Evolutionary conservation across 2,113 vertebrate species (phyloP), one percentile per base, ranked within the genome.

Genomic region (Microcebus lehilahytsara): DNA sequence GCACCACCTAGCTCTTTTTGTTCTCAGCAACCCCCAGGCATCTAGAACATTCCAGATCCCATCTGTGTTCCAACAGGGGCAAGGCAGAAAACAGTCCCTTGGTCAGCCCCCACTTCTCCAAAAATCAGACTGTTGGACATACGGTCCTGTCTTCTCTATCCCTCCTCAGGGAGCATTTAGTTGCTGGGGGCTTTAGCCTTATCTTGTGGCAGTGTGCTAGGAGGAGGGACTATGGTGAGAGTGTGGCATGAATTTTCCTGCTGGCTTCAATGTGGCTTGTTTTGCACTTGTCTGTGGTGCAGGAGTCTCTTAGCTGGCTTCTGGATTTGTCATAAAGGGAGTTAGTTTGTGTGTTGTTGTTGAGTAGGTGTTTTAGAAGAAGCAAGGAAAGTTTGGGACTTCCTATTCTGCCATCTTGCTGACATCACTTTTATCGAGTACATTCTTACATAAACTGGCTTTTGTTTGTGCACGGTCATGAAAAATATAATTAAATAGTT

Each of bases 301-400:
- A 58, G 46, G 64, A 85, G 22, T 60, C 25, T 96, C n/a, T 96
- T n/a, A 92, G 37, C 20, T 80, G 34, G 25, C 84, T n/a, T 85
- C 71, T 94, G 64, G 64, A 64, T 90, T 94, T 92, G 58, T 90
- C 58, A 86, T 92, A 62, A 85, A 92, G 92, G 49, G 58, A 95
- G 64, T 97, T 89, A 64, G 25, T 74, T 62, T 75, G 40, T 75
- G 49, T 88, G 66, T 49, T 79, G 37, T 81, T 96, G 81, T 80
- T 69, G 16, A 96, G 69, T 77, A 37, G 32, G 19, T 89, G 58
- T 78, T 94, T 96, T 49, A 67, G 20, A 56, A 30, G 60, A 46
- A 96, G 42, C 74, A 94, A 89, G 84, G 53, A 92, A 93, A 42
- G 60, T 78, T 49, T 64, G 51, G 42, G 51, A 25, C 32, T 89